A percentile compares a stretch with the other conserved stretches of the same genome.
These are phyloP conservation scores for Strigamia maritima DNA, from an alignment of 2,888 invertebrate genomes.

Conservation along the genomic window DNA sequence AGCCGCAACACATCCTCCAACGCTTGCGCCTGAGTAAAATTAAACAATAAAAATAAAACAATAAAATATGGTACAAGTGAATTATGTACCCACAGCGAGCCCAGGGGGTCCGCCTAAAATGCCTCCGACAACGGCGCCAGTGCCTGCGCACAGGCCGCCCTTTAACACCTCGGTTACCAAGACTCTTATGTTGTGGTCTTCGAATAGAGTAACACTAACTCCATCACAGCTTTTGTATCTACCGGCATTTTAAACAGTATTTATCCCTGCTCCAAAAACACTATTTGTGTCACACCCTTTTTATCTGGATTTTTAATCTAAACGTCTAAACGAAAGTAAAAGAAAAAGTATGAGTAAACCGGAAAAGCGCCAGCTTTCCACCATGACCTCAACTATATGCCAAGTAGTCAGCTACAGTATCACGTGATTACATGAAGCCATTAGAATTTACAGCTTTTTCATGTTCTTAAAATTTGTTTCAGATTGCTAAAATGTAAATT, in stretches of 20 bases:
- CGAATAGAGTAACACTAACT: background rate
- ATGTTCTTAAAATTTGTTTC: too few relatives aligned
- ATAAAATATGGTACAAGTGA: background rate
- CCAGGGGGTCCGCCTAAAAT: slow-evolving; percentile 21
- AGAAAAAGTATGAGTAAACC: too few relatives aligned
- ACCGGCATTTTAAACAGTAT: background rate
- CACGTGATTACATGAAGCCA: slow-evolving; percentile 6
- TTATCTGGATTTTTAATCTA: too few relatives aligned
- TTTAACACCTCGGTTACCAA: background rate
- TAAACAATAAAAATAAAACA: background rate
- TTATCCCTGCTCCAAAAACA: too few relatives aligned
- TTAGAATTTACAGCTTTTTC: too few relatives aligned
- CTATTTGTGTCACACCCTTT: too few relatives aligned
- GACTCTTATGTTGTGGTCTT: background rate
- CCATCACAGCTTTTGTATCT: background rate
- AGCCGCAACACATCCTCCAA: background rate
- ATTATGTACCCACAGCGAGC: background rate
- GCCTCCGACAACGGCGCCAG: background rate
- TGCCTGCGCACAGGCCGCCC: background rate
- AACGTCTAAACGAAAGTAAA: too few relatives aligned
- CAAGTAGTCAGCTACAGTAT: background rate
- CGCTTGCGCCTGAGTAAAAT: background rate
- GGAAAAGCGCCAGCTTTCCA: background rate
- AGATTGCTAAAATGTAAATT: too few relatives aligned
- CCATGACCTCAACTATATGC: background rate